phyloP scores from a whole-genome alignment of 2,113 vertebrate species.

The Prionailurus viverrinus region DNA sequence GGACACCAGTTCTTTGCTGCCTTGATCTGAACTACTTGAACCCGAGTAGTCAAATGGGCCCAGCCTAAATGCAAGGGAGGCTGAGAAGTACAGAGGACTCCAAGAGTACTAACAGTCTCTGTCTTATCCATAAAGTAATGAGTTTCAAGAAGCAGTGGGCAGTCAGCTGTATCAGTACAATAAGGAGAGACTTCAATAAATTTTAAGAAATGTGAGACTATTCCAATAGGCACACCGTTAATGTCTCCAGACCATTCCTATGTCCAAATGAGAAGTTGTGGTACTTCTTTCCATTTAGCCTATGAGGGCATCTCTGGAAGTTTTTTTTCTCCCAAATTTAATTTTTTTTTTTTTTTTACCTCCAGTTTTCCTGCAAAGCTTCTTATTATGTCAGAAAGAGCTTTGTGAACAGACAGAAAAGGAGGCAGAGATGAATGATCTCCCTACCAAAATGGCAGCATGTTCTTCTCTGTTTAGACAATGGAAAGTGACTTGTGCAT shows the following conservation, averaged over 20 bases:
- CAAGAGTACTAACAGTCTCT: background rate
- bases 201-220: background rate
- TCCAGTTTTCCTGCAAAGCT: background rate
- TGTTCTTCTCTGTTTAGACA: background rate
- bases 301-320: background rate
- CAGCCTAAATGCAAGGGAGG: background rate
- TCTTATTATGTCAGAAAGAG: background rate
- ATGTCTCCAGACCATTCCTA: background rate
- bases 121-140: background rate
- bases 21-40: background rate
- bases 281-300: background rate
- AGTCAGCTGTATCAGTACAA: too few relatives aligned
- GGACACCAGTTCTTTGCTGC: background rate
- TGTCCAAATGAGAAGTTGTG: background rate
- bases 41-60: background rate
- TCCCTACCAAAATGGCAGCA: background rate
- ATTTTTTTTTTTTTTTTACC: background rate
- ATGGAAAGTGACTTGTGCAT: background rate
- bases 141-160: background rate
- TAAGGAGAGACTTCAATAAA: background rate
- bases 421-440: background rate
- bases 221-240: background rate
- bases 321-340: background rate
- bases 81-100: too few relatives aligned
- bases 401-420: conserved; percentile 8